These are phyloP conservation scores for Fistularia commersonii DNA, from an alignment of 2,797 vertebrate genomes.

Conservation along the genomic window DNA sequence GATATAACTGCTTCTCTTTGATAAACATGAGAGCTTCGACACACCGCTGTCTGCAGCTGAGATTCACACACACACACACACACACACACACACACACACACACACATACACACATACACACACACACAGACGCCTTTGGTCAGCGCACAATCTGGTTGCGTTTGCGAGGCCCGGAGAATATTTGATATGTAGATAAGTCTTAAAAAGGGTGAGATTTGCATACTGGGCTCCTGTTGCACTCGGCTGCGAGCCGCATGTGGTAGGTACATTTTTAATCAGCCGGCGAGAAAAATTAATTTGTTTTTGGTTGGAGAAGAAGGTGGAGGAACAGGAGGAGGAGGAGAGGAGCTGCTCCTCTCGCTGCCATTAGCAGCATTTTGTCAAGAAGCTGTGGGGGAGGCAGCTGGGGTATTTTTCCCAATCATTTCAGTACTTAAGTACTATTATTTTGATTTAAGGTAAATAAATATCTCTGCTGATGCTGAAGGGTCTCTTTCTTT, in stretches of 20 bases:
- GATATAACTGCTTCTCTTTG: constrained; percentile 78
- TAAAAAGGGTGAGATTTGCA: constrained; percentile 66
- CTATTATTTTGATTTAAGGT: too few relatives aligned
- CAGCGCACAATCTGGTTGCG: constrained; percentile 41
- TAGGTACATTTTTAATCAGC: constrained; percentile 75
- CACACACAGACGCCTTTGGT: constrained; percentile 24
- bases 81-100: constrained; percentile 12
- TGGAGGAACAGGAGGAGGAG: too few relatives aligned
- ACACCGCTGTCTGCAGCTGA: constrained; percentile 58
- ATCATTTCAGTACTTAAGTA: too few relatives aligned
- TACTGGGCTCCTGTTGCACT: constrained; percentile 67
- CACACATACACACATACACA: constrained; percentile 21
- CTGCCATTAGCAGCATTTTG: too few relatives aligned
- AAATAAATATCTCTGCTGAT: too few relatives aligned
- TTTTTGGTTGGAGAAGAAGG: constrained; percentile 20
- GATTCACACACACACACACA: constrained; percentile 16
- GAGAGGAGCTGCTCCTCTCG: too few relatives aligned
- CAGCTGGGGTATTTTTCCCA: too few relatives aligned
- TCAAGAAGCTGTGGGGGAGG: too few relatives aligned
- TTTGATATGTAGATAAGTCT: constrained; percentile 68
- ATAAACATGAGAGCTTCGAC: constrained; percentile 66
- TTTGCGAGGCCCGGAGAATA: constrained; percentile 55
- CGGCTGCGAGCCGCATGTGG: constrained; percentile 63
- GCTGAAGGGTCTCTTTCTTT: too few relatives aligned
- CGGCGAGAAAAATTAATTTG: constrained; percentile 71